Conservation (phyloP, 2,888 invertebrate genomes). For the Tholera decimalis region DNA sequence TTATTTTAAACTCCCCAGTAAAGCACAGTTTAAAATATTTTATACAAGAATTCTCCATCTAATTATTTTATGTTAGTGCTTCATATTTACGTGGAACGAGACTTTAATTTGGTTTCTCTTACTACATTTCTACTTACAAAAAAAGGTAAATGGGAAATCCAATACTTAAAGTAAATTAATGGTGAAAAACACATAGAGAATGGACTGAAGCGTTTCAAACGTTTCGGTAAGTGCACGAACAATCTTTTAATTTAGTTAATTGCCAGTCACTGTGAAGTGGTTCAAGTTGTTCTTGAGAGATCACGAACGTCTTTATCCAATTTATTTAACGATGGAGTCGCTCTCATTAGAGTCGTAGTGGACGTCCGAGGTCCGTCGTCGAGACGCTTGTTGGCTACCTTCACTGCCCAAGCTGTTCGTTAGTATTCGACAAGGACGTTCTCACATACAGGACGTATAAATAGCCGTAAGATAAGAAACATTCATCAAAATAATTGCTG, state of each 20-base stretch:
- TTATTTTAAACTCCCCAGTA: conserved; percentile 16
- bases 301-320: conserved; percentile 91
- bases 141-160: conserved; percentile 47
- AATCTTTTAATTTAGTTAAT: conserved; percentile 91
- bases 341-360: conserved; percentile 89
- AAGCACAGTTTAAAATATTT: conserved; percentile 25
- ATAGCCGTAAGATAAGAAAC: neutral
- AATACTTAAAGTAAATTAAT: conserved; percentile 75
- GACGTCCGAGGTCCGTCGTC: conserved; percentile 71
- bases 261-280: conserved; percentile 89
- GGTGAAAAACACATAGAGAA: conserved; percentile 77
- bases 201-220: conserved; percentile 78
- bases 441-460: conserved; percentile 43
- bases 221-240: conserved; percentile 86
- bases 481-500: neutral
- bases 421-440: conserved; percentile 72
- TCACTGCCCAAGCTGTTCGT: conserved; percentile 77
- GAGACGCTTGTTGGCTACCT: conserved; percentile 79
- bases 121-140: conserved; percentile 38
- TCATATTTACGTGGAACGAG: conserved; percentile 28
- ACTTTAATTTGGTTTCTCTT: conserved; percentile 49
- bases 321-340: conserved; percentile 90
- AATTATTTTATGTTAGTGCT: conserved; percentile 55
- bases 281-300: conserved; percentile 90
- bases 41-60: conserved; percentile 20